Conservation (phyloP, 2,113 vertebrate species). For the Morphnarchus princeps region DNA sequence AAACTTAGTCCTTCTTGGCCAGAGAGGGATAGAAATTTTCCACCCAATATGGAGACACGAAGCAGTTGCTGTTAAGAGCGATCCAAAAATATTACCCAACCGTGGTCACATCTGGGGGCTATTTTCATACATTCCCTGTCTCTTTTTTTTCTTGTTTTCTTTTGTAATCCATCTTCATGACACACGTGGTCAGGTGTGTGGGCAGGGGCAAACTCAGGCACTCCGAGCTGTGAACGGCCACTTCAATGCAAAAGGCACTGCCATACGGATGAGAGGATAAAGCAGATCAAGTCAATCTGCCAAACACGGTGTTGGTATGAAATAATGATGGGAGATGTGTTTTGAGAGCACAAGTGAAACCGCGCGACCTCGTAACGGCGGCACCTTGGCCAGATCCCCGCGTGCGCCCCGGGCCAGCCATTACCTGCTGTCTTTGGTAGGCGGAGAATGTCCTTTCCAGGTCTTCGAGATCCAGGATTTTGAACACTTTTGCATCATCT, state of each 20-base stretch:
- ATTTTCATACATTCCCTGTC: constrained; percentile 4
- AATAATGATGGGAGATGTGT: not conserved
- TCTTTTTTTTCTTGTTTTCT: not conserved
- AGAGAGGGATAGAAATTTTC: constrained; percentile 51
- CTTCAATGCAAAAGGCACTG: not conserved
- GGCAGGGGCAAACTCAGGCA: not conserved
- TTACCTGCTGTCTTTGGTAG: constrained; percentile 99
- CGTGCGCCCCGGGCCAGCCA: fast-evolving
- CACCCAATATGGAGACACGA: not conserved
- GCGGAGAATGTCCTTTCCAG: constrained; percentile 97
- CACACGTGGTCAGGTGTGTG: not conserved
- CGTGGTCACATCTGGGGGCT: constrained; percentile 4
- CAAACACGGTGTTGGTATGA: not conserved
- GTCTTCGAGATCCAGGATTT: constrained; percentile 92
- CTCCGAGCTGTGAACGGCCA: fast-evolving
- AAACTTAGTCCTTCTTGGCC: constrained; percentile 29
- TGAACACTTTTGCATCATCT: constrained; percentile 90
- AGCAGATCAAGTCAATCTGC: not conserved
- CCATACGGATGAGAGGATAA: not conserved
- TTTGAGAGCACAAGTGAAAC: not conserved
- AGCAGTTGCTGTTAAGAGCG: not conserved
- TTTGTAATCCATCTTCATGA: not conserved
- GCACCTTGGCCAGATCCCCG: not conserved
- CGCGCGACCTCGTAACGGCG: fast-evolving
- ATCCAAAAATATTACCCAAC: constrained; percentile 27